Evolutionary conservation across 2,113 vertebrate genomes (phyloP).

Genomic region (Bettongia penicillata): DNA sequence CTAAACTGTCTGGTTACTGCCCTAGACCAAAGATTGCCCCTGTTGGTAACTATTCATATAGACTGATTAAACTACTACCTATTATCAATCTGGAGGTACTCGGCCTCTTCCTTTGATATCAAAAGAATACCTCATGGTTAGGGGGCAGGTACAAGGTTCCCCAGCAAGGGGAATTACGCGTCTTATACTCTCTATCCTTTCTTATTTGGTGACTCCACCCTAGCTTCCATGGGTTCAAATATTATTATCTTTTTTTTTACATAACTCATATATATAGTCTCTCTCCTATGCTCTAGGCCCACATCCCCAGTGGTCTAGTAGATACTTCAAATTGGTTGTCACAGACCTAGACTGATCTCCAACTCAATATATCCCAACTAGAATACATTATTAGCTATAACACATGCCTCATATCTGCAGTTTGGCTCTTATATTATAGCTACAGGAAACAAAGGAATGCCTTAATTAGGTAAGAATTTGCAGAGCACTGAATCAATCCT

Average conservation of each 20-base stretch:
- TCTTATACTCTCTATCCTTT: not conserved
- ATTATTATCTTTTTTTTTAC: not conserved
- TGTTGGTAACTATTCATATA: too few relatives aligned
- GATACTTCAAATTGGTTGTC: not conserved
- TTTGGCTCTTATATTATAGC: not conserved
- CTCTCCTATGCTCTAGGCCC: not conserved
- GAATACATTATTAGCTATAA: not conserved
- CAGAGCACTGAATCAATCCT: not conserved
- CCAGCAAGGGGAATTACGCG: too few relatives aligned
- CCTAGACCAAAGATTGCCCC: too few relatives aligned
- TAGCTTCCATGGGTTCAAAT: not conserved
- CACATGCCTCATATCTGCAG: not conserved
- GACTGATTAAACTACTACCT: too few relatives aligned
- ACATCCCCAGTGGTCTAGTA: not conserved
- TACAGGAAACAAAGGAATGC: not conserved
- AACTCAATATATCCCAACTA: not conserved
- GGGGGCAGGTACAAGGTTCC: too few relatives aligned
- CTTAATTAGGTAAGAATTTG: not conserved
- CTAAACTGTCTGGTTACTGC: too few relatives aligned
- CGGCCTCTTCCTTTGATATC: too few relatives aligned
- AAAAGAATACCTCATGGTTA: too few relatives aligned
- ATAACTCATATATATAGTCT: too few relatives aligned
- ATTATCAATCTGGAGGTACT: too few relatives aligned
- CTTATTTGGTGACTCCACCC: not conserved
- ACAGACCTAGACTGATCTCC: not conserved